Percentiles rank a stretch among this genome's conserved stretches.
Conservation (phyloP, 2,113 vertebrate genomes). For the Paradisaea rubra region DNA sequence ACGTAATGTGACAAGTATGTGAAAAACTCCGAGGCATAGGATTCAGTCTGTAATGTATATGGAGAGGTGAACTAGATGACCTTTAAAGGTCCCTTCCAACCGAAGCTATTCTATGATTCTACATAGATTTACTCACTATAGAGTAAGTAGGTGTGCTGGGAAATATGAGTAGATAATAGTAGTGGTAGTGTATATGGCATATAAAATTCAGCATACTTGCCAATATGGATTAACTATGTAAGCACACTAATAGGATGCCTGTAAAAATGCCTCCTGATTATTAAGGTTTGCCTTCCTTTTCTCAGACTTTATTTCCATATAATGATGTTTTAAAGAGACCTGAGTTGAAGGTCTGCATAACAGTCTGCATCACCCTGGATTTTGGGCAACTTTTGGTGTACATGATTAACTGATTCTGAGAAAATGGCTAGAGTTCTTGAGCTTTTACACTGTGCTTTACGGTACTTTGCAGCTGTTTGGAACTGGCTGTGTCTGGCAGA, state of each 20-base stretch:
- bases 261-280: background rate
- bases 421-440: background rate
- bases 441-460: background rate
- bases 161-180: background rate
- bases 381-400: background rate
- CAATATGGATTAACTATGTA: background rate
- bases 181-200: background rate
- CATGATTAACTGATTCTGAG: background rate
- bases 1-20: background rate
- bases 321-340: background rate
- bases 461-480: background rate
- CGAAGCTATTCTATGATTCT: background rate
- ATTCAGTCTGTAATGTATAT: background rate
- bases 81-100: background rate
- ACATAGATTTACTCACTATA: background rate
- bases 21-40: background rate
- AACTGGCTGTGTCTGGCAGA: background rate
- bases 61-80: background rate
- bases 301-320: background rate
- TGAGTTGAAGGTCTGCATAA: background rate
- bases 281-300: background rate
- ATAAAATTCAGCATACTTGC: background rate
- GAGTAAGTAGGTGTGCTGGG: background rate
- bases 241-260: background rate
- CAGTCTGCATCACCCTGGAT: background rate